These are phyloP conservation scores for Ficedula albicollis DNA, from an alignment of 2,797 vertebrate genomes.

Conservation along the genomic window DNA sequence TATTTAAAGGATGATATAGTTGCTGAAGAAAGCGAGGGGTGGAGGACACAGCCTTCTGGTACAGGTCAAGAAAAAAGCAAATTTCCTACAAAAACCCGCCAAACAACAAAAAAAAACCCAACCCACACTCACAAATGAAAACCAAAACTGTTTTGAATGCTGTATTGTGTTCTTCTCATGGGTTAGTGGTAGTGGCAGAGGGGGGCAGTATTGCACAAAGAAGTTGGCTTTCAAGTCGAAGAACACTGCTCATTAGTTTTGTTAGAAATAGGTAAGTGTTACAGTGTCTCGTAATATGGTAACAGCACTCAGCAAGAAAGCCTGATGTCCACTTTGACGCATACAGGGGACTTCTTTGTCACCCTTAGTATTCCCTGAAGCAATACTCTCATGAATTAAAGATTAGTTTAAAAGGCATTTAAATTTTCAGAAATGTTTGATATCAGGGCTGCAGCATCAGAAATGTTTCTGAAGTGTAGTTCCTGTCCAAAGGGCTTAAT, in stretches of 20 bases:
- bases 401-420: not conserved
- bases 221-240: not conserved
- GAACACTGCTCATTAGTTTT: not conserved
- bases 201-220: constrained; percentile 51
- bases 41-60: not conserved
- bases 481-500: not conserved
- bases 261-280: not conserved
- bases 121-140: not conserved
- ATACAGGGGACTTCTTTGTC: not conserved
- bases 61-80: not conserved
- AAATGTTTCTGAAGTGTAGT: not conserved
- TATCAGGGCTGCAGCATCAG: not conserved
- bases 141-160: not conserved
- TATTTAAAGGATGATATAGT: not conserved
- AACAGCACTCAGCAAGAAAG: not conserved
- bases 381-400: not conserved
- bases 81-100: not conserved
- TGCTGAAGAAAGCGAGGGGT: not conserved
- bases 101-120: not conserved
- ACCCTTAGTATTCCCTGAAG: not conserved
- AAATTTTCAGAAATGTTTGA: not conserved
- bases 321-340: not conserved
- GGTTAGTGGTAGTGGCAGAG: not conserved
- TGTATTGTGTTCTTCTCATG: not conserved
- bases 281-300: not conserved